Base-by-base conservation (phyloP, 2,888 invertebrate genomes). In the Diaperis boleti region DNA sequence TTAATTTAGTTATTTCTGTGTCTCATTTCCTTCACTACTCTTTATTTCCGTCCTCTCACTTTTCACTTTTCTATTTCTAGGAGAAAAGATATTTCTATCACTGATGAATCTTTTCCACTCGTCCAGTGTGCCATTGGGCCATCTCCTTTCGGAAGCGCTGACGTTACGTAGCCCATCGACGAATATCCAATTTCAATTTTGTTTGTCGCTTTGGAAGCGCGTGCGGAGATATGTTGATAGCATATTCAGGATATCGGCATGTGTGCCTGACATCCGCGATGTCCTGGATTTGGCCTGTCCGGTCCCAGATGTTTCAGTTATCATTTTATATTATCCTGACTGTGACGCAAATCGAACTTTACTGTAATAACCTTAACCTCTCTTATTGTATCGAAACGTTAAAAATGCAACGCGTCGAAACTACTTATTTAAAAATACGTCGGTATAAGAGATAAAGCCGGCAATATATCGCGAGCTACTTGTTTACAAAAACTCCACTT, bases 201-300 rank as follows among this genome's bases (percentile, higher is more conserved):
- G 68, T 64, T 68, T 70, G 69, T 68, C 70, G 68, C 62, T 68
- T 64, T 62, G 60, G 60, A 62, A 65, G 61, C 42, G 44, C 41
- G 67, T 61, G 67, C 69, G 69, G 68, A 71, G 71, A 70, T 70
- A 69, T 68, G 69, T 68, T 71, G 73, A 73, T 74, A 73, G 74
- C 74, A 69, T 73, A 75, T 74, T 74, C 73, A 74, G 73, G 71
- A 74, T 74, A 76, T 75, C 75, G 74, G 73, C 77, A 77, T 73
- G 70, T 77, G 77, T 74, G 72, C 60, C 68, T 75, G 77, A 77
- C 76, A 71, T 74, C 70, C 73, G 71, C 74, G 76, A 76, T 74
- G 71, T 74, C 69, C 74, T 64, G 67, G 72, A 65, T 63, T 62
- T 59, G 41, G 39, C 59, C 65, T 68, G 67, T 65, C 71, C 68